phyloP scores from a whole-genome alignment of 2,888 invertebrate genomes.

The Cerceris rybyensis region DNA sequence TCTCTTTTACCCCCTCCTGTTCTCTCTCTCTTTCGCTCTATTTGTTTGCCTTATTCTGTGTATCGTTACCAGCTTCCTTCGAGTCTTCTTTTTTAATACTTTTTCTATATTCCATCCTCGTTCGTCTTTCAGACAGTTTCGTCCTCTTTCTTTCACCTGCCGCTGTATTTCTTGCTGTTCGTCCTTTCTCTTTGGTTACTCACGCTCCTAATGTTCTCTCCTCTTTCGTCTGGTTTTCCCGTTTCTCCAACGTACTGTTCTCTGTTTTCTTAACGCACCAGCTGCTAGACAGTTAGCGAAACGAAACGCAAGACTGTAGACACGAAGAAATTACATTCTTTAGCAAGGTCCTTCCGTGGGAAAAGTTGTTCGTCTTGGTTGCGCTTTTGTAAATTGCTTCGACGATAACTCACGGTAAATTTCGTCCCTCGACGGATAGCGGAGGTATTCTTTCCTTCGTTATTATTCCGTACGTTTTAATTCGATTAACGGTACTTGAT shows the following conservation, averaged over 20 bases:
- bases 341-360: slow-evolving; percentile 7
- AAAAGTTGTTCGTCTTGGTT: slow-evolving; percentile 8
- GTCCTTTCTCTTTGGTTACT: not conserved
- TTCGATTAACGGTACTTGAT: slow-evolving; percentile 3
- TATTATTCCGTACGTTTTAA: slow-evolving; percentile 23
- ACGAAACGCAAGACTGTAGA: slow-evolving; percentile 18
- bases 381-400: slow-evolving; percentile 37
- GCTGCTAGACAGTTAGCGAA: slow-evolving; percentile 19
- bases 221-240: not conserved
- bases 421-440: not conserved
- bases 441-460: slow-evolving; percentile 15
- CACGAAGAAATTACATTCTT: slow-evolving; percentile 35
- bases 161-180: too few species aligned
- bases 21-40: not conserved
- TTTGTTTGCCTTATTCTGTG: not conserved
- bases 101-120: too few species aligned
- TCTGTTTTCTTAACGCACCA: slow-evolving; percentile 8
- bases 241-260: not conserved
- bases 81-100: too few species aligned
- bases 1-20: not conserved
- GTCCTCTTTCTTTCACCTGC: too few species aligned
- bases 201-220: not conserved
- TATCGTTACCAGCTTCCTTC: too few species aligned
- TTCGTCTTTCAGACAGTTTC: too few species aligned
- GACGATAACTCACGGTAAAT: slow-evolving; percentile 25